Evolutionary conservation across 1,140 invertebrate species (phyloP).

Genomic region (Babylonia areolata): DNA sequence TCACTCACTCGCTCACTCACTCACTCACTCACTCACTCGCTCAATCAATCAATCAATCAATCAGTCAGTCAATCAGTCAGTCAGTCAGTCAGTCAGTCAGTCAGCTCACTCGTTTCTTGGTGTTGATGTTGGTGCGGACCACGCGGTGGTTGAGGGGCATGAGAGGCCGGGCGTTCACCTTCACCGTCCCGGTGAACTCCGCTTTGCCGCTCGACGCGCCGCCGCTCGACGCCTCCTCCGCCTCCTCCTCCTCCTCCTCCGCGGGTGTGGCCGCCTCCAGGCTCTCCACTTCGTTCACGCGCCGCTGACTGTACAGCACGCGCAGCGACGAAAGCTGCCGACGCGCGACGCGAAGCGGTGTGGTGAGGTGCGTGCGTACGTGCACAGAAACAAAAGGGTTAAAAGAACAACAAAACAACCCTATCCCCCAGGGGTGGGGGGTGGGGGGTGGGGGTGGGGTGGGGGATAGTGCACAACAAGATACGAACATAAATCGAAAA

Average conservation of each 20-base stretch:
- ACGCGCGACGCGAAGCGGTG: too few relatives aligned
- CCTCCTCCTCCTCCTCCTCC: neutral
- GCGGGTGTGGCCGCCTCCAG: neutral
- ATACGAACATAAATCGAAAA: too few relatives aligned
- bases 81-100: too few relatives aligned
- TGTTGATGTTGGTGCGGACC: conserved; percentile 96
- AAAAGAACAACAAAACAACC: too few relatives aligned
- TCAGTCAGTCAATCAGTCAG: neutral
- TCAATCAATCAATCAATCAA: too few relatives aligned
- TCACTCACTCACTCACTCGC: neutral
- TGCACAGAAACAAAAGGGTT: too few relatives aligned
- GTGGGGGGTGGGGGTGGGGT: too few relatives aligned
- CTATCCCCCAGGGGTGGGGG: too few relatives aligned
- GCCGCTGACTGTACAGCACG: conserved; percentile 43
- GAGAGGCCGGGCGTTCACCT: conserved; percentile 93
- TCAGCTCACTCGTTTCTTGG: conserved; percentile 85
- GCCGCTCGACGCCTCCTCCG: neutral
- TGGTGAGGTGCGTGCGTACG: too few relatives aligned
- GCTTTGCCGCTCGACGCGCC: neutral
- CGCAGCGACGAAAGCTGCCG: conserved; percentile 45
- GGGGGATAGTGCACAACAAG: too few relatives aligned
- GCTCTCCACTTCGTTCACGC: neutral
- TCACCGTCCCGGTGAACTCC: conserved; percentile 84
- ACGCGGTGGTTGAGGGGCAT: conserved; percentile 93
- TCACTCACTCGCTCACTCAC: neutral